Evolutionary conservation across 2,797 vertebrate genomes (phyloP), one percentile per base, ranked within the genome.

Genomic region (Staurois parvus): DNA sequence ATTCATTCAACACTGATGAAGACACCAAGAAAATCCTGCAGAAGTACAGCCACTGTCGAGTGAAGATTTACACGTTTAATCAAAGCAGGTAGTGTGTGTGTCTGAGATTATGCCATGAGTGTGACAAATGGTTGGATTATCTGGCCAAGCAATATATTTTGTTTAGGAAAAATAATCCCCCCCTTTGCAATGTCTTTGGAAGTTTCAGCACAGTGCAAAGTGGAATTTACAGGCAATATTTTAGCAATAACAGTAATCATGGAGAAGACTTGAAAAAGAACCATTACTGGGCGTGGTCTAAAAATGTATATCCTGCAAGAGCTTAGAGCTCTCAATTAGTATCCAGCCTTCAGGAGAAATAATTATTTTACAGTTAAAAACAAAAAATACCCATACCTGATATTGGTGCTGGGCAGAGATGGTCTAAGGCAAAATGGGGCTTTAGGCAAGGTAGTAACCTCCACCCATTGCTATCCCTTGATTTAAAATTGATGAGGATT

Each of bases 21-120:
- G 98, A 99, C 91, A 99, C 98, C 0, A 95, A 96, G 90, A 96
- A 96, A 89, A 96, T 96, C 87, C 85, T 99, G 89, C 97, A 97
- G 95, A 99, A 99, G 73, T 99, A 99, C 89, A 95, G 95, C 75
- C 98, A 99, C 88, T 97, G 94, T 86, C 93, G 91, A 79, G 93
- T 96, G 91, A 96, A 97, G 90, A 99, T 99, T 76, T 95, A 99
- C 90, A 99, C 97, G 81, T 99, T 99, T 91, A 99, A 98, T 92
- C 98, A 99, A 94, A 99, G 96, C 96, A 97, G 96, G 96, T 97
- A 94, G 11, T 2, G 67, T 72, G n/a, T 40, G 24, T 0, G 40
- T 0, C 9, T 15, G 40, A 26, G n/a, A 64, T 26, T 26, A n/a
- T 29, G 64, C 26, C 52, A 66, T 0, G 4, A 2, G 0, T 26